Conservation (phyloP, 2,797 vertebrate species). For the Acridotheres tristis region DNA sequence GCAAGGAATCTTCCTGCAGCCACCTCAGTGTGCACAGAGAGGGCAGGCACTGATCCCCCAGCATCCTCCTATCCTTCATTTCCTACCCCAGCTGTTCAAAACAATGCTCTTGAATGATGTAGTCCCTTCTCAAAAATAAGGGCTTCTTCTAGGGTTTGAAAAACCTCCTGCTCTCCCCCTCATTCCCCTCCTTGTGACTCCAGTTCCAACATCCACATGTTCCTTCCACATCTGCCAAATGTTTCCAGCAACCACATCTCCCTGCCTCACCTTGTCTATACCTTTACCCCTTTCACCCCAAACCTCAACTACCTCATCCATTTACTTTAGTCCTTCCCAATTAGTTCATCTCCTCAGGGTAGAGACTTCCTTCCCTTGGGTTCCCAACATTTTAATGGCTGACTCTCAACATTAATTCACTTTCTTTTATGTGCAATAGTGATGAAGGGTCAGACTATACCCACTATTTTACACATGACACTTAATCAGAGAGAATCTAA, state of each 20-base stretch:
- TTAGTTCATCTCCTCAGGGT: slow-evolving; percentile 7
- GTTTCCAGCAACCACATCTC: neutral
- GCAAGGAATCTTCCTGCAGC: neutral
- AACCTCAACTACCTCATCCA: slow-evolving; percentile 7
- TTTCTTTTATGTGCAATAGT: neutral
- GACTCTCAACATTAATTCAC: neutral
- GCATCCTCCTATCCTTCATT: neutral
- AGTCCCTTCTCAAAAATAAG: neutral
- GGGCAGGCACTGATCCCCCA: neutral
- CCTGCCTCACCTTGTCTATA: neutral
- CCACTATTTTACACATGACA: neutral
- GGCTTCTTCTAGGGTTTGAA: neutral
- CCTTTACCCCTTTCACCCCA: neutral
- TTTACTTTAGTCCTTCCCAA: neutral
- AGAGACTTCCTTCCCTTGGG: neutral
- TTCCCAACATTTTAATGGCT: neutral
- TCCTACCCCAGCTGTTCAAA: neutral
- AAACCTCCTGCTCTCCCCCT: neutral
- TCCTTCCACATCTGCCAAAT: neutral
- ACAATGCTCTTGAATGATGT: neutral
- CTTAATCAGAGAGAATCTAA: neutral
- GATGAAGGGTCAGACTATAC: neutral
- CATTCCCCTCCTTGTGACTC: neutral
- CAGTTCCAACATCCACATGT: neutral
- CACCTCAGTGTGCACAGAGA: neutral